phyloP scores from a whole-genome alignment of 2,797 vertebrate genomes.

The Syndactyla subalaris region DNA sequence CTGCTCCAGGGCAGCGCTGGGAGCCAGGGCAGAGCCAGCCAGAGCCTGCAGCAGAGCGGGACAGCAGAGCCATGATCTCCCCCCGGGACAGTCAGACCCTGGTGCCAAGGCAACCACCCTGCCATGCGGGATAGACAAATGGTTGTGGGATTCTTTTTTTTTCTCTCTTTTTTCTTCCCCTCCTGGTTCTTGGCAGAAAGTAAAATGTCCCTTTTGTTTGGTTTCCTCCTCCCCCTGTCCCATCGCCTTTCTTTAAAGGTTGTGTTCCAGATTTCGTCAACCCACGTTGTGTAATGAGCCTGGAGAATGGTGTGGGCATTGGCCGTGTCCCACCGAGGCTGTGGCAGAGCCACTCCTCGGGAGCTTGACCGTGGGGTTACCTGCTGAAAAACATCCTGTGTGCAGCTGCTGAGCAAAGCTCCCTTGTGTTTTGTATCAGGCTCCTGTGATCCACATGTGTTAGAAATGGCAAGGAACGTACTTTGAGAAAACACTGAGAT shows the following conservation, averaged over 20 bases:
- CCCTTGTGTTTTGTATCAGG: background rate
- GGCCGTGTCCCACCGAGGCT: background rate
- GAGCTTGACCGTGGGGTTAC: background rate
- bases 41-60: background rate
- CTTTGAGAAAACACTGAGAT: background rate
- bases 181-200: slow-evolving; percentile 64
- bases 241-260: slow-evolving; percentile 49
- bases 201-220: slow-evolving; percentile 69
- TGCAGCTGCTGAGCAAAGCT: background rate
- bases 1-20: background rate
- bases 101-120: slow-evolving; percentile 41
- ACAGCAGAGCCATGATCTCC: background rate
- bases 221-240: slow-evolving; percentile 51
- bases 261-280: slow-evolving; percentile 59
- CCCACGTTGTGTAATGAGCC: slow-evolving; percentile 50
- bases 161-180: background rate
- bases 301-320: background rate
- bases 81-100: background rate
- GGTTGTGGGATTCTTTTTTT: background rate
- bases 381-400: background rate
- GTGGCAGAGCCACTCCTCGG: rapidly evolving
- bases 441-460: rapidly evolving
- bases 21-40: slow-evolving; percentile 10
- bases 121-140: slow-evolving; percentile 52
- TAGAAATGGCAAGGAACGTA: background rate